A percentile compares a stretch with the other conserved stretches of the same genome.
Conservation (phyloP, 2,113 vertebrate species). For the Cisticola juncidis region DNA sequence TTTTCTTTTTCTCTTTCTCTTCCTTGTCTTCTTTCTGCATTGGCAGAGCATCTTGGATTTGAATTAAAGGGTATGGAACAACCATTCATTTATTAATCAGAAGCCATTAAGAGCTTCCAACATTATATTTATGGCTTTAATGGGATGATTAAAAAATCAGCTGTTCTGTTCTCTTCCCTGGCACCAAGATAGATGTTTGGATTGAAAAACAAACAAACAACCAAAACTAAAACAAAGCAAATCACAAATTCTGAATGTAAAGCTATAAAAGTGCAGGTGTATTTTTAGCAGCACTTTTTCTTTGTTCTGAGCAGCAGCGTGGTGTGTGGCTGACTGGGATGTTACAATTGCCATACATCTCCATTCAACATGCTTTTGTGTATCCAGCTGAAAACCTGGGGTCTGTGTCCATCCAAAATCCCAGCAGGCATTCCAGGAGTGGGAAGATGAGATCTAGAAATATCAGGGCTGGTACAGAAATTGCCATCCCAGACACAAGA, state of each 20-base stretch:
- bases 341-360: not conserved
- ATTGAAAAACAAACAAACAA: not conserved
- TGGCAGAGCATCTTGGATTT: conserved; percentile 99
- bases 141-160: conserved; percentile 68
- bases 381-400: not conserved
- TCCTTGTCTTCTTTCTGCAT: conserved; percentile 87
- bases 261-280: not conserved
- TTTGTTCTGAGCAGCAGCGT: conserved; percentile 8
- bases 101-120: conserved; percentile 70
- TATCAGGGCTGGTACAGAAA: not conserved
- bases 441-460: not conserved
- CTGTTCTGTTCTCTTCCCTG: conserved; percentile 51
- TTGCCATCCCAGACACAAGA: not conserved
- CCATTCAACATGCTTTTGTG: conserved; percentile 11
- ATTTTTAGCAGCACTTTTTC: conserved; percentile 68
- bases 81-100: conserved; percentile 83
- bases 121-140: conserved; percentile 70
- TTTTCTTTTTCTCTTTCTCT: conserved; percentile 75
- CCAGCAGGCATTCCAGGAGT: not conserved
- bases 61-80: conserved; percentile 99
- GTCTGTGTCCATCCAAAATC: not conserved
- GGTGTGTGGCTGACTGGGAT: not conserved
- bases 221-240: not conserved
- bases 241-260: not conserved
- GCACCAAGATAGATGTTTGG: conserved; percentile 22